These are phyloP conservation scores for Xestoiulus laeticollis DNA, from an alignment of 2,888 invertebrate genomes.

Conservation along the genomic window DNA sequence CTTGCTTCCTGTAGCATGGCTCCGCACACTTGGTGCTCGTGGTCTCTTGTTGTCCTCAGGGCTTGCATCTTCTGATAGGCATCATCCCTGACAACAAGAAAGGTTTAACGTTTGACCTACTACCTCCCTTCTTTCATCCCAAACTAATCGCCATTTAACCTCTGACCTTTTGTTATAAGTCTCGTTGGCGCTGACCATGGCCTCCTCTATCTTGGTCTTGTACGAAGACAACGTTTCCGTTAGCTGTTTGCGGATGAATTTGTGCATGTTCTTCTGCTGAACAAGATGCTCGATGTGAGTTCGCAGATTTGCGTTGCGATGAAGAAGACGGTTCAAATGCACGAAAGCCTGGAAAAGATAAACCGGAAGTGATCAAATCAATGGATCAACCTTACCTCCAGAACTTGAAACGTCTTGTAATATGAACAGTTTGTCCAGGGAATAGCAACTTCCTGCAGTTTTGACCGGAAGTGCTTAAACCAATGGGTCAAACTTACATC, in stretches of 20 bases:
- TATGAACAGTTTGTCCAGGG: too few relatives aligned
- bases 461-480: too few relatives aligned
- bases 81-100: conserved; percentile 17
- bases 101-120: too few relatives aligned
- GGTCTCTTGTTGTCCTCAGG: neutral
- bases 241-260: conserved; percentile 19
- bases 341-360: conserved; percentile 42
- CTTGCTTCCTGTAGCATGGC: conserved; percentile 40
- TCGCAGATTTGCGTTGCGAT: neutral
- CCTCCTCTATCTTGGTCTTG: neutral
- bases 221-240: neutral
- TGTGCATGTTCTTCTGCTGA: neutral
- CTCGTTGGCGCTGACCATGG: neutral
- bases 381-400: too few relatives aligned
- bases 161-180: neutral
- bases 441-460: too few relatives aligned
- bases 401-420: too few relatives aligned
- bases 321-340: neutral
- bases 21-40: neutral
- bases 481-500: too few relatives aligned
- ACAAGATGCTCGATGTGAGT: conserved; percentile 39
- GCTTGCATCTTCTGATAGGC: conserved; percentile 46
- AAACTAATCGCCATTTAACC: too few relatives aligned
- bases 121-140: too few relatives aligned
- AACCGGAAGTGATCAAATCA: neutral